These are phyloP conservation scores for Dryoscopus gambensis DNA, from an alignment of 2,113 vertebrate species.

Conservation along the genomic window DNA sequence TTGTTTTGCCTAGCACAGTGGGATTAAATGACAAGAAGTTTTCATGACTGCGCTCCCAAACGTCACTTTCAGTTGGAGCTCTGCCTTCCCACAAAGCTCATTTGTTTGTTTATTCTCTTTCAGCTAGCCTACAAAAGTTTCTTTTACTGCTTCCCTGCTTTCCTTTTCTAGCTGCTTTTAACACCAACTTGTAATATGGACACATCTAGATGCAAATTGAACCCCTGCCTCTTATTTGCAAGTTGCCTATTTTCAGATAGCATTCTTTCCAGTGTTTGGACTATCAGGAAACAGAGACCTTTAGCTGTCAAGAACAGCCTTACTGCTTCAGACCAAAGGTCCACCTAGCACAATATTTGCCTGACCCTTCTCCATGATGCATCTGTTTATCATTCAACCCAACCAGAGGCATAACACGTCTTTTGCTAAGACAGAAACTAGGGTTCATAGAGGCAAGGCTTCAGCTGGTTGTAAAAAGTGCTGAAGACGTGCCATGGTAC, in stretches of 20 bases:
- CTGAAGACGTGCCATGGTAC: background rate
- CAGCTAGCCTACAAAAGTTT: background rate
- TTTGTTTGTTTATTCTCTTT: conserved; percentile 19
- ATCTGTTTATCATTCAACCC: background rate
- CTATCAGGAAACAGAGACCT: background rate
- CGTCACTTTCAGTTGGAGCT: background rate
- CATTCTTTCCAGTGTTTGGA: background rate
- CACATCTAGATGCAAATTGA: background rate
- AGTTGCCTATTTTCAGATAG: background rate
- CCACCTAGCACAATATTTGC: background rate
- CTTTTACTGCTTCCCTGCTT: background rate
- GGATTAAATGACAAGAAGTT: conserved; percentile 37
- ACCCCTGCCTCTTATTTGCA: background rate
- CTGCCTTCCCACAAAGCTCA: background rate
- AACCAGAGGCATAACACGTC: background rate
- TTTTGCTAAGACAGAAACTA: background rate
- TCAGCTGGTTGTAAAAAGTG: background rate
- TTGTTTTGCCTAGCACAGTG: conserved; percentile 15
- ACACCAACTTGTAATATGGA: background rate
- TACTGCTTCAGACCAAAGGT: background rate
- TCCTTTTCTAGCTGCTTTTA: background rate
- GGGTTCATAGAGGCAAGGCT: background rate
- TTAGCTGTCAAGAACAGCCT: background rate
- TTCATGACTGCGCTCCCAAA: background rate
- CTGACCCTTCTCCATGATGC: background rate